Percentiles rank a stretch among this genome's conserved stretches.
Evolutionary conservation across 2,888 invertebrate species (phyloP).

Genomic region (Cetonia aurata): DNA sequence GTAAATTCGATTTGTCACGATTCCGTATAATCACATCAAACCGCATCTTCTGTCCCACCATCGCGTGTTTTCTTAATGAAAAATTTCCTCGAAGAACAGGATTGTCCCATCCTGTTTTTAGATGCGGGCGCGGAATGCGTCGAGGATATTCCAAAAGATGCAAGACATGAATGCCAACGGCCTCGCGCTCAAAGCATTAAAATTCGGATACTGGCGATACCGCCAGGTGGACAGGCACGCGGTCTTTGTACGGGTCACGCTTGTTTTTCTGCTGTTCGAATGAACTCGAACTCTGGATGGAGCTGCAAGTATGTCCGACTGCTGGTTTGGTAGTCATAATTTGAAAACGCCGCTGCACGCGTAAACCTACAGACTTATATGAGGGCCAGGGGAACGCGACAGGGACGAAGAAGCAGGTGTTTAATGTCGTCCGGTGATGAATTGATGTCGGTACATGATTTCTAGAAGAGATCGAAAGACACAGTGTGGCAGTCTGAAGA

Average conservation of each 20-base stretch:
- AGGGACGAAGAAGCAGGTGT: slow-evolving; percentile 31
- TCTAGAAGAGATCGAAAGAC: background rate
- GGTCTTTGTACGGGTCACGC: slow-evolving; percentile 8
- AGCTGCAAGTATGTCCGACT: background rate
- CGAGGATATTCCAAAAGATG: background rate
- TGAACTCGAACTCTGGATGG: background rate
- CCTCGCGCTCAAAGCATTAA: slow-evolving; percentile 5
- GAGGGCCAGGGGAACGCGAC: background rate
- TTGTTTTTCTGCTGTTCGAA: slow-evolving; percentile 4
- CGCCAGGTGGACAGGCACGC: slow-evolving; percentile 11
- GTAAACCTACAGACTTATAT: too few species aligned
- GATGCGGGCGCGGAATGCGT: slow-evolving; percentile 26
- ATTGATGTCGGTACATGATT: slow-evolving; percentile 1
- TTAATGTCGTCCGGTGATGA: slow-evolving; percentile 26
- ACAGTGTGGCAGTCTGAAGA: background rate
- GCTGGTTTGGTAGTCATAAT: background rate
- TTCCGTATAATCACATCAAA: too few species aligned
- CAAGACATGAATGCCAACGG: background rate
- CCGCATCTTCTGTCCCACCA: too few species aligned
- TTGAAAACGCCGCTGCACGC: too few species aligned
- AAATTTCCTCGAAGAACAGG: slow-evolving; percentile 20
- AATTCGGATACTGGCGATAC: slow-evolving; percentile 18
- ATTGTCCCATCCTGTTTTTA: slow-evolving; percentile 20
- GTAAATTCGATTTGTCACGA: too few species aligned
- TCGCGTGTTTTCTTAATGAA: background rate